Evolutionary conservation across 1,140 invertebrate genomes (phyloP), one percentile per base, ranked within the genome.

Genomic region (Lysiphlebus fabarum): DNA sequence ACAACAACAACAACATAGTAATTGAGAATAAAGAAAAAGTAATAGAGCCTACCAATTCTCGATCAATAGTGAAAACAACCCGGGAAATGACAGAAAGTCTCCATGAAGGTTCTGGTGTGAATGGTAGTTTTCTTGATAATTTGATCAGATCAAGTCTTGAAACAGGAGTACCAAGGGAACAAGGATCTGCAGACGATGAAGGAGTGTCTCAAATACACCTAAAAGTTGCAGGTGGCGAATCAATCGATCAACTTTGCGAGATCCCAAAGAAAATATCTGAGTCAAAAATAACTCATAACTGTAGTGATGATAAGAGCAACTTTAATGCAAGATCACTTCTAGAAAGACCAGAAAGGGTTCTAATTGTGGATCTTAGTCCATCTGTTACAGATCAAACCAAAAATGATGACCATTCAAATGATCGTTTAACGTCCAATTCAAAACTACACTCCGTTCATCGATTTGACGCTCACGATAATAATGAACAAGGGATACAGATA

Each of bases 141-240:
- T 88, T 92, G 58, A 92, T 92, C 67, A 82, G 90, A 61, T 90
- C 89, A 62, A 89, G 86, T 67, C 77, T 90, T 26, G 88, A 90
- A 67, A 84, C 84, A 54, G 83, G 80, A 14, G 83, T 84, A 55
- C 71, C 74, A 8, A 67, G 77, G 34, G 77, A 77, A 48, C 71
- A 74, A 51, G 64, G 74, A 62, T 70, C 10, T 63, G 66, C 8
- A 73, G 77, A 26, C 59, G 67, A 47, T 66, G 71, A 38, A 61
- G n/a, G n/a, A n/a, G 49, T 17, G 67, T 68, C 64, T n/a, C 58
- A 61, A 36, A 56, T 59, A 55, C 63, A 68, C 7, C 77, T 78
- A 4, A 80, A 82, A 58, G 74, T 79, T 54, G 77, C 82, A 75
- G 83, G 84, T 42, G 83, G 83, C 62, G 86, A 86, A 63, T 84